phyloP scores from a whole-genome alignment of 37 sponge, comb jelly and placozoan genomes.

The Beroe forskalii region DNA sequence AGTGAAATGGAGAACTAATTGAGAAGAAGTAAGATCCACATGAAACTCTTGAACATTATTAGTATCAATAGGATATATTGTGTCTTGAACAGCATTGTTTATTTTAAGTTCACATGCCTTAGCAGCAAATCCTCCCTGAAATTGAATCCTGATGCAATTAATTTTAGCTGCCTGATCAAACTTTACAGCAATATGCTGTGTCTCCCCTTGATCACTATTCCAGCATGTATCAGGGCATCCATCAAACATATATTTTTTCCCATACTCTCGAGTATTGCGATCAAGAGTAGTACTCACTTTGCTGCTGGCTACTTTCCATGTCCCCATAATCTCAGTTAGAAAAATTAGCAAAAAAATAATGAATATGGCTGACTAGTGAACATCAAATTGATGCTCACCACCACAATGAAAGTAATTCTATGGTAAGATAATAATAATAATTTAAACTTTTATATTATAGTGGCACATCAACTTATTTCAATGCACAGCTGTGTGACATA shows the following conservation, averaged over 20 bases:
- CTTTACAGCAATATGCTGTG: neutral
- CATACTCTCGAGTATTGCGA: conserved; percentile 82
- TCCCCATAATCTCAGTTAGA: no score
- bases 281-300: conserved; percentile 88
- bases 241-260: conserved; percentile 92
- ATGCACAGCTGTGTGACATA: no score
- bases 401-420: no score
- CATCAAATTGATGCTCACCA: no score
- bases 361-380: no score
- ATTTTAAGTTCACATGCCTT: conserved; percentile 3
- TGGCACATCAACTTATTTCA: no score
- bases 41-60: conserved; percentile 46
- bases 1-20: neutral
- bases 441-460: no score
- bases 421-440: no score
- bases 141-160: conserved; percentile 20
- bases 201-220: conserved; percentile 88
- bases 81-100: neutral
- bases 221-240: conserved; percentile 91
- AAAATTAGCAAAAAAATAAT: no score
- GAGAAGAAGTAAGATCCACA: neutral
- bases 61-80: neutral
- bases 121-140: conserved; percentile 62
- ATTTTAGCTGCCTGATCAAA: neutral
- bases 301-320: neutral